These are phyloP conservation scores for Lasioglossum pauxillum DNA, from an alignment of 2,888 invertebrate species.

Conservation along the genomic window DNA sequence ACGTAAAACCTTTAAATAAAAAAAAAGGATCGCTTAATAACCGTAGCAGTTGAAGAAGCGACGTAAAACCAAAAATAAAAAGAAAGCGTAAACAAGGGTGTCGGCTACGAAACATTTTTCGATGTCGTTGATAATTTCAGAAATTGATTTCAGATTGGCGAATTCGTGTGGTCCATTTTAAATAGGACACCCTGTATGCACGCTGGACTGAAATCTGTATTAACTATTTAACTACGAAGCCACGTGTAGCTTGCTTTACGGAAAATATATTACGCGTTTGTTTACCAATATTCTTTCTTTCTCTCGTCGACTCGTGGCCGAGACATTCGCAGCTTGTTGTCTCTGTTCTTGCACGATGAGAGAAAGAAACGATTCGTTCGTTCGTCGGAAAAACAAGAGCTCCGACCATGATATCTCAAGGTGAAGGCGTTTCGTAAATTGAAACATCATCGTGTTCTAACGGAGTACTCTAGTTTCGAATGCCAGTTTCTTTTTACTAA, in stretches of 20 bases:
- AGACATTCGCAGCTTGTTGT: not conserved
- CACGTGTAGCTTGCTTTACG: conserved; percentile 23
- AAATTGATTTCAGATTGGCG: not conserved
- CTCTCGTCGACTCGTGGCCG: no score
- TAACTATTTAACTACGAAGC: not conserved
- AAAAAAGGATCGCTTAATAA: no score
- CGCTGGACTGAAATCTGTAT: not conserved
- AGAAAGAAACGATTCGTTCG: not conserved
- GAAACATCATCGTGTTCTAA: not conserved
- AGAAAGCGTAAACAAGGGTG: no score
- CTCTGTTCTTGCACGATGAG: not conserved
- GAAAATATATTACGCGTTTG: conserved; percentile 8
- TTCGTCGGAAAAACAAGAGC: not conserved
- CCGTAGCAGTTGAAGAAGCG: no score
- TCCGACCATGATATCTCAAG: not conserved
- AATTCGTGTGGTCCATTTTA: not conserved
- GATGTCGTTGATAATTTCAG: no score
- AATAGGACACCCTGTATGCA: not conserved
- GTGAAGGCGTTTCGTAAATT: not conserved
- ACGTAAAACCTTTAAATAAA: no score
- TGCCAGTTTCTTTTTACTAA: no score
- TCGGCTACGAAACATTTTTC: no score
- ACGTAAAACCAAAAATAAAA: no score
- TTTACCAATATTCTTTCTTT: not conserved
- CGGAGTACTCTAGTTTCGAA: not conserved